These are phyloP conservation scores for Amblyopsis hoosieri DNA, from an alignment of 2,797 vertebrate genomes.

Conservation along the genomic window DNA sequence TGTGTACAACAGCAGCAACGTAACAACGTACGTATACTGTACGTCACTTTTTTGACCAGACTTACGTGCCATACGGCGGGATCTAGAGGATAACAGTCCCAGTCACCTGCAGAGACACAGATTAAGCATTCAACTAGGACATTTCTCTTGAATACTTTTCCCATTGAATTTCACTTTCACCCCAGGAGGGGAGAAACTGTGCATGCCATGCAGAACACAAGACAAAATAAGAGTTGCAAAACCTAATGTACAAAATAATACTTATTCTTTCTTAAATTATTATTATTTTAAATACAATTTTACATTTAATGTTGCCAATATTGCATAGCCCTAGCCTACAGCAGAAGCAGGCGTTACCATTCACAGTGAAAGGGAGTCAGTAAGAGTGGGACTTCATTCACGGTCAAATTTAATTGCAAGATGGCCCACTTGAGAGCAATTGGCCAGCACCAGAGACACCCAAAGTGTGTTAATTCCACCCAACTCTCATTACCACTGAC, in stretches of 20 bases:
- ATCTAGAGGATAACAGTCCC: slow-evolving; percentile 97
- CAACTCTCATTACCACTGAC: slow-evolving; percentile 39
- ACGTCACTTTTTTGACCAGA: slow-evolving; percentile 39
- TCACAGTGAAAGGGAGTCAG: background rate
- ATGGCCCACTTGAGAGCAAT: slow-evolving; percentile 7
- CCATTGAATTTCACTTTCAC: too few species aligned
- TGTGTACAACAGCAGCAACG: background rate
- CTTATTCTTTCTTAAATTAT: too few species aligned
- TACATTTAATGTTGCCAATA: too few species aligned
- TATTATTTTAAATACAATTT: too few species aligned
- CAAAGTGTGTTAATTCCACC: slow-evolving; percentile 13
- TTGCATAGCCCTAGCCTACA: too few species aligned
- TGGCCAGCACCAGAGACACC: slow-evolving; percentile 17
- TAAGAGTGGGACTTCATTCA: slow-evolving; percentile 12
- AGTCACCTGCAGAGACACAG: slow-evolving; percentile 83
- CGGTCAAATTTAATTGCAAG: slow-evolving; percentile 14
- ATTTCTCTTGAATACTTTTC: too few species aligned
- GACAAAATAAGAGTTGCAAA: too few species aligned
- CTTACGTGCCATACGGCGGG: slow-evolving; percentile 96
- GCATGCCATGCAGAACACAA: too few species aligned
- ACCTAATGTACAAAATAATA: too few species aligned
- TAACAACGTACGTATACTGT: background rate
- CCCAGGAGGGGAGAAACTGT: too few species aligned
- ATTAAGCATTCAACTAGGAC: background rate
- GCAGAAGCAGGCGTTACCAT: background rate